Conservation (phyloP, 2,888 invertebrate species). For the Drosophila nigricruria region DNA sequence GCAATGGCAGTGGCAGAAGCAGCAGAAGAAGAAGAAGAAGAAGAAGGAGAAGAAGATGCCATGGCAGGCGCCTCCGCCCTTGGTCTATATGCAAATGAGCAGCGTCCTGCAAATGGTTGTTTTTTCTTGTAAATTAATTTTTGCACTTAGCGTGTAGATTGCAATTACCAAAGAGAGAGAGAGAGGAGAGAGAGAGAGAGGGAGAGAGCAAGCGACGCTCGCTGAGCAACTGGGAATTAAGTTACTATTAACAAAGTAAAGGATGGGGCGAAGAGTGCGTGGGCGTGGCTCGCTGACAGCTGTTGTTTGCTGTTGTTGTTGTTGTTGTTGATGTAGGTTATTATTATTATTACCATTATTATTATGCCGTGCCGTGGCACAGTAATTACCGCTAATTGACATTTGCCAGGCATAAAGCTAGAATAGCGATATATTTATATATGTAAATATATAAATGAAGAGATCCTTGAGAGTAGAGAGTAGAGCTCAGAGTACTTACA, state of each 20-base stretch:
- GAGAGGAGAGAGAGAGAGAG: neutral
- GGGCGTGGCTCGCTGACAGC: constrained; percentile 38
- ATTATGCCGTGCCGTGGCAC: constrained; percentile 62
- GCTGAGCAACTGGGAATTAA: constrained; percentile 52
- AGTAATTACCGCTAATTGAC: constrained; percentile 76
- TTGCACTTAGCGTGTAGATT: constrained; percentile 73
- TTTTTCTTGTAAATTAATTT: constrained; percentile 68
- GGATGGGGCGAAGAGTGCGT: neutral
- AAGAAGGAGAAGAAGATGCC: neutral
- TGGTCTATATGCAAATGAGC: constrained; percentile 45
- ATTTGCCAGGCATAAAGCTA: constrained; percentile 48
- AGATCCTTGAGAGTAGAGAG: constrained; percentile 7
- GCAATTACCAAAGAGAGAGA: constrained; percentile 55
- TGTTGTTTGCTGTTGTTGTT: constrained; percentile 28
- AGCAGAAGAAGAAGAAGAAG: neutral
- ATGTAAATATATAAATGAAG: constrained; percentile 9
- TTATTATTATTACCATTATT: constrained; percentile 50
- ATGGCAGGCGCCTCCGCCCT: neutral
- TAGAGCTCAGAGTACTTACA: neutral
- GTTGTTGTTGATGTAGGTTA: constrained; percentile 57
- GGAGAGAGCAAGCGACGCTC: neutral
- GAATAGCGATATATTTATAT: constrained; percentile 11
- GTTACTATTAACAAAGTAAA: constrained; percentile 43
- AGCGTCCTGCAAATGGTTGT: constrained; percentile 21
- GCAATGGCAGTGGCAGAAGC: neutral